Conservation (phyloP, 2,888 invertebrate genomes). For the Erpobdella octoculata region DNA sequence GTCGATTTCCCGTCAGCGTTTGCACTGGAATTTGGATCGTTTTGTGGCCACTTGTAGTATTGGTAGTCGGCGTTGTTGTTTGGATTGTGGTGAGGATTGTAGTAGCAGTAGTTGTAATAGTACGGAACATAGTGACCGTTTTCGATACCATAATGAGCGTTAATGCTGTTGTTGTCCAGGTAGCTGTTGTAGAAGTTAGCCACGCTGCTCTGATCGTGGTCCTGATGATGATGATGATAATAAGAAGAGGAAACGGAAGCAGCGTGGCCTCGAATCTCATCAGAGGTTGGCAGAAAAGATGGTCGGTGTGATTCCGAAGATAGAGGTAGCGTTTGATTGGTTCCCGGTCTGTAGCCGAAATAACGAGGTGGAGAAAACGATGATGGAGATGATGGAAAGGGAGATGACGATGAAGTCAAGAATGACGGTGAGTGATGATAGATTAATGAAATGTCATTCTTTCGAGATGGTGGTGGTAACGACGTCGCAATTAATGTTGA, state of each 20-base stretch:
- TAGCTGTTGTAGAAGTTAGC: neutral
- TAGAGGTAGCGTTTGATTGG: too few relatives aligned
- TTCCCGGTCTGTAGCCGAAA: too few relatives aligned
- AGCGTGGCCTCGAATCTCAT: too few relatives aligned
- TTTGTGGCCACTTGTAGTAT: neutral
- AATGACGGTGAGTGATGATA: conserved; percentile 1
- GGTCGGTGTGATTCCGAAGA: too few relatives aligned
- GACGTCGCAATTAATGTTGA: neutral
- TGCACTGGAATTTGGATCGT: neutral
- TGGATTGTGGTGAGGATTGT: neutral
- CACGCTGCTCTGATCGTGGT: neutral
- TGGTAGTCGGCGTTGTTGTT: neutral
- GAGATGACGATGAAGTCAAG: neutral
- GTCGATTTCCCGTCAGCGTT: too few relatives aligned
- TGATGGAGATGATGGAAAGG: neutral
- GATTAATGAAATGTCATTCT: neutral
- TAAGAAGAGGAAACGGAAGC: too few relatives aligned
- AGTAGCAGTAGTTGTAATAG: neutral
- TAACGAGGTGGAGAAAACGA: neutral
- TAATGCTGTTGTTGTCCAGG: neutral
- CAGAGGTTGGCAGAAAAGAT: too few relatives aligned
- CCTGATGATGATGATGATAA: neutral
- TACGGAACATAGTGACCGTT: too few relatives aligned
- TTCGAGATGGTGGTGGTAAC: neutral
- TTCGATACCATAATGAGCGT: neutral